phyloP scores from a whole-genome alignment of 2,888 invertebrate species.

The Ophion slaviceki region DNA sequence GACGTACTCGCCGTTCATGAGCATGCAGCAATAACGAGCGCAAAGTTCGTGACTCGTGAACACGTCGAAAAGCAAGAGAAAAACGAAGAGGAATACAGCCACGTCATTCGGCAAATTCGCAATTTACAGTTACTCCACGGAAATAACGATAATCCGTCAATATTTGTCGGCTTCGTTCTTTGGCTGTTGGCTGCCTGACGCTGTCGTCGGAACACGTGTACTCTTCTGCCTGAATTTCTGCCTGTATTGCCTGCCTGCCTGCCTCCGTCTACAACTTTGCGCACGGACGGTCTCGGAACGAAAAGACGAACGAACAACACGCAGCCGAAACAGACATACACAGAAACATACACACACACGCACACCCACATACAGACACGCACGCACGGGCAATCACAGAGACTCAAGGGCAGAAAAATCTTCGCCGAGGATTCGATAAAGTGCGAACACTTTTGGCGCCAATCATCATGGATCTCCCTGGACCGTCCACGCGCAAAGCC shows the following conservation, averaged over 20 bases:
- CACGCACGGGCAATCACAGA: background rate
- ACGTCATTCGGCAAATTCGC: slow-evolving; percentile 6
- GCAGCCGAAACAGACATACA: background rate
- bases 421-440: slow-evolving; percentile 26
- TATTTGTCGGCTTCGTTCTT: slow-evolving; percentile 41
- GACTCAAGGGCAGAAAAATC: slow-evolving; percentile 8
- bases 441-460: background rate
- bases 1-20: background rate
- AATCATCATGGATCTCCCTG: slow-evolving; percentile 7
- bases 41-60: background rate
- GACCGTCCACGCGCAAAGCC: slow-evolving; percentile 69
- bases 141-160: slow-evolving; percentile 25
- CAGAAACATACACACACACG: slow-evolving; percentile 11
- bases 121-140: slow-evolving; percentile 38
- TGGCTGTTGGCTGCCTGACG: slow-evolving; percentile 28
- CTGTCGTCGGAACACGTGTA: slow-evolving; percentile 23
- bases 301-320: slow-evolving; percentile 10
- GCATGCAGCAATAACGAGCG: background rate
- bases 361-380: slow-evolving; percentile 5
- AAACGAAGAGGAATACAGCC: slow-evolving; percentile 10
- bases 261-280: slow-evolving; percentile 68
- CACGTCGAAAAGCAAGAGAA: background rate
- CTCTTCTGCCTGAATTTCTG: slow-evolving; percentile 62
- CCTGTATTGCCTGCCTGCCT: slow-evolving; percentile 55
- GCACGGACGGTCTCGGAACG: slow-evolving; percentile 65